These are phyloP conservation scores for Spatula clypeata DNA, from an alignment of 2,797 vertebrate genomes.

Conservation along the genomic window DNA sequence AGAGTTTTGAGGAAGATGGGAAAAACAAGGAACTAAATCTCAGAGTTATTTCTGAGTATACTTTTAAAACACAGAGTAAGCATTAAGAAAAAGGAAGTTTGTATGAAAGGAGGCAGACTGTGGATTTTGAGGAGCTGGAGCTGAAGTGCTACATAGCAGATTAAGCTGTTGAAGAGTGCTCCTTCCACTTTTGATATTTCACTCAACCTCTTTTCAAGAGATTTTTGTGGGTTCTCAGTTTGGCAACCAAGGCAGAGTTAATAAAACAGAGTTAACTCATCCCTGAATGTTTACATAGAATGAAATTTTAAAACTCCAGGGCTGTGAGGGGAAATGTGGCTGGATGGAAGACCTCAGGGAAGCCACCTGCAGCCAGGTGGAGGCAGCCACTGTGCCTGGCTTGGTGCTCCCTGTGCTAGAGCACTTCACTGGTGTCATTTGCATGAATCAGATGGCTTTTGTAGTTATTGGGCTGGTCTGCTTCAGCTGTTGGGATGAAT, in stretches of 20 bases:
- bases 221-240: background rate
- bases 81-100: constrained; percentile 46
- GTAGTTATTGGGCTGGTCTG: background rate
- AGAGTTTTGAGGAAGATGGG: background rate
- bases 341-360: background rate
- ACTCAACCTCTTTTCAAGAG: background rate
- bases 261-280: background rate
- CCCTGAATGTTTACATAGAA: background rate
- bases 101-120: background rate
- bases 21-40: background rate
- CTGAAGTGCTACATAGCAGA: background rate
- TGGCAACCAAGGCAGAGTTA: background rate
- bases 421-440: rapidly evolving
- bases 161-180: background rate
- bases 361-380: rapidly evolving
- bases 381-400: rapidly evolving
- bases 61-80: constrained; percentile 1
- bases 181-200: background rate
- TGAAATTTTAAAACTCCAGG: background rate
- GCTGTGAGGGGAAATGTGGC: background rate
- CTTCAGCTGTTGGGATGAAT: background rate
- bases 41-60: background rate
- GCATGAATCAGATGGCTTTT: background rate
- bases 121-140: background rate
- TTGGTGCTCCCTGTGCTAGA: background rate